These are phyloP conservation scores for Anastrepha ludens DNA, from an alignment of 1,140 invertebrate genomes.

Conservation along the genomic window DNA sequence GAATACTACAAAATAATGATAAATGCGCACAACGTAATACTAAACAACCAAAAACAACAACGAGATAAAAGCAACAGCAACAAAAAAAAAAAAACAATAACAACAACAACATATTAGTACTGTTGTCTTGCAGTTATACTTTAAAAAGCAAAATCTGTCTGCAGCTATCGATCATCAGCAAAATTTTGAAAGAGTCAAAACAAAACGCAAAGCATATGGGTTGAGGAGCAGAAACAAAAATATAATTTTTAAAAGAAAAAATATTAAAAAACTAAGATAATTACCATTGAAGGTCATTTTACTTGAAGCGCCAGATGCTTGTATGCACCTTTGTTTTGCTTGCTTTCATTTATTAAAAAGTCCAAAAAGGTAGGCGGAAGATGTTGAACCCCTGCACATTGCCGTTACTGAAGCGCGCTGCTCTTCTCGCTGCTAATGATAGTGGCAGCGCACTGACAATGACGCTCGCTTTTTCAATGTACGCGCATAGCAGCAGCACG, in stretches of 20 bases:
- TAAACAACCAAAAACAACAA: not conserved
- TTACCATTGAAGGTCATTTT: conserved; percentile 47
- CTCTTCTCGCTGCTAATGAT: no score
- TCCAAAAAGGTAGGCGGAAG: not conserved
- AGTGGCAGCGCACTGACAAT: not conserved
- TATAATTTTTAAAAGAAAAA: not conserved
- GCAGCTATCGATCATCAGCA: conserved; percentile 13
- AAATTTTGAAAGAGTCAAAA: not conserved
- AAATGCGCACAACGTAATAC: not conserved
- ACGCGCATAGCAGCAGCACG: not conserved
- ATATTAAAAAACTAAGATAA: conserved; percentile 18
- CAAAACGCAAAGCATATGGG: not conserved
- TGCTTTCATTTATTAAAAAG: no score
- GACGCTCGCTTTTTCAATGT: no score
- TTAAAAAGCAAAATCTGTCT: not conserved
- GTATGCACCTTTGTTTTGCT: not conserved
- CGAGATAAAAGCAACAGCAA: not conserved
- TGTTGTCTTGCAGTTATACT: not conserved
- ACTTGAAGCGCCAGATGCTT: not conserved
- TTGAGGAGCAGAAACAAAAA: not conserved
- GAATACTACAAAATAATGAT: conserved; percentile 12
- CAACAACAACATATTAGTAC: not conserved
- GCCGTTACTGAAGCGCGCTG: not conserved
- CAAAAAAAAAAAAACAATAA: not conserved
- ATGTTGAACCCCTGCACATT: not conserved